Evolutionary conservation across 1,140 invertebrate genomes (phyloP), one percentile per base, ranked within the genome.

Genomic region (Oscheius sp.): DNA sequence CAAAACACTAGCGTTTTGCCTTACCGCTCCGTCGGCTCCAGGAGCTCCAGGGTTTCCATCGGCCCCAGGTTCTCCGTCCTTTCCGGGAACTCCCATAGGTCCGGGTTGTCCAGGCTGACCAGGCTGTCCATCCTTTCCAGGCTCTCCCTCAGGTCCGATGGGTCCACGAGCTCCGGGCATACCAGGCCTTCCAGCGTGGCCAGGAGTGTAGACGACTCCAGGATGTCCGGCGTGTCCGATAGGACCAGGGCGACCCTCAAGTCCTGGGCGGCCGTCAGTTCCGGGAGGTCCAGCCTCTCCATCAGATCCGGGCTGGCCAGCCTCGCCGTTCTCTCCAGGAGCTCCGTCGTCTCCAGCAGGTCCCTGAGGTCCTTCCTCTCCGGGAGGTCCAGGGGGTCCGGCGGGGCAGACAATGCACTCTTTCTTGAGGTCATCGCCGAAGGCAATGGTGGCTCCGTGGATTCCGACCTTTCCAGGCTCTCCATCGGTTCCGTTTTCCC

Each of bases 351-450:
- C 49, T 59, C 67, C 67, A 36, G 67, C 49, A n/a, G 58, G 67
- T 61, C 67, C 67, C 15, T 32, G 34, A 58, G 29, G 67, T 42
- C 67, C 67, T 29, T 49, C 34, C 15, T 68, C 61, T 68, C 67
- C 67, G n/a, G 67, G 67, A 0, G 67, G 23, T 68, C 67, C 67
- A 18, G 67, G 49, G 18, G 26, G 18, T 36, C 67, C 67, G 4
- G 36, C 52, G 23, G 35, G 20, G n/a, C n/a, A n/a, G n/a, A n/a
- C n/a, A n/a, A n/a, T n/a, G n/a, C n/a, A n/a, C n/a, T n/a, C n/a
- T n/a, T 68, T 55, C 67, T 36, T 49, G 67, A 23, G 49, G 31
- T 59, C 67, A 32, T 68, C 67, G 58, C 67, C 67, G 35, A 32
- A 34, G 15, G 67, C 49, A 38, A 49, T 55, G 38, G 67, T 13